Percentiles rank a stretch among this genome's conserved stretches.
Evolutionary conservation across 2,888 invertebrate genomes (phyloP).

Genomic region (Acanthosepion pharaonis): DNA sequence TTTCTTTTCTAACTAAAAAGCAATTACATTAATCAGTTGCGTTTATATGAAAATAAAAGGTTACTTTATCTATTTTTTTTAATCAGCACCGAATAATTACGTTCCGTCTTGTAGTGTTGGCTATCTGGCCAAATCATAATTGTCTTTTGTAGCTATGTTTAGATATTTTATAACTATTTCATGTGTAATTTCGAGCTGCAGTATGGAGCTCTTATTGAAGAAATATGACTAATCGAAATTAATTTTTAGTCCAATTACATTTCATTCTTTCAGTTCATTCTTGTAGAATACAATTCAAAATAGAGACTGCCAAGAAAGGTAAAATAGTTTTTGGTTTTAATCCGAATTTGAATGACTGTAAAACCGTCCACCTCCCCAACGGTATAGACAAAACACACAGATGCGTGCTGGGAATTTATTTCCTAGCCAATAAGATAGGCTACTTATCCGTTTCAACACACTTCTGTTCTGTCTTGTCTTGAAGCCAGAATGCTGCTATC

Average conservation of each 20-base stretch:
- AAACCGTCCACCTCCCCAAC: too few species aligned
- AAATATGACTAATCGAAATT: background rate
- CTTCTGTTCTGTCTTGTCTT: too few species aligned
- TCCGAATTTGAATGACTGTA: too few species aligned
- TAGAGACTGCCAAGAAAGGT: too few species aligned
- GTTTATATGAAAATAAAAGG: background rate
- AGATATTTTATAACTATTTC: background rate
- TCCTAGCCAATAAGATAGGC: too few species aligned
- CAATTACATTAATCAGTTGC: constrained; percentile 2
- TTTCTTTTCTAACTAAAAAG: background rate
- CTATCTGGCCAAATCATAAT: background rate
- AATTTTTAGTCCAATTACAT: background rate
- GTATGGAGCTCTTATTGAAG: background rate
- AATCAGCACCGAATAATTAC: background rate
- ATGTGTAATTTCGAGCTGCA: background rate
- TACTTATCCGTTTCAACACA: too few species aligned
- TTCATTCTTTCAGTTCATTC: too few species aligned
- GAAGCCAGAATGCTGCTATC: too few species aligned
- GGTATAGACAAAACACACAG: too few species aligned
- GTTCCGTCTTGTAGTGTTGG: background rate
- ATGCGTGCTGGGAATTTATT: too few species aligned
- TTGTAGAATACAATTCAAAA: too few species aligned
- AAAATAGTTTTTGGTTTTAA: too few species aligned
- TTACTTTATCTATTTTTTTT: background rate
- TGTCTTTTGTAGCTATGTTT: background rate